Evolutionary conservation across 2,797 vertebrate genomes (phyloP), one percentile per base, ranked within the genome.

Genomic region (Pseudopleuronectes americanus): DNA sequence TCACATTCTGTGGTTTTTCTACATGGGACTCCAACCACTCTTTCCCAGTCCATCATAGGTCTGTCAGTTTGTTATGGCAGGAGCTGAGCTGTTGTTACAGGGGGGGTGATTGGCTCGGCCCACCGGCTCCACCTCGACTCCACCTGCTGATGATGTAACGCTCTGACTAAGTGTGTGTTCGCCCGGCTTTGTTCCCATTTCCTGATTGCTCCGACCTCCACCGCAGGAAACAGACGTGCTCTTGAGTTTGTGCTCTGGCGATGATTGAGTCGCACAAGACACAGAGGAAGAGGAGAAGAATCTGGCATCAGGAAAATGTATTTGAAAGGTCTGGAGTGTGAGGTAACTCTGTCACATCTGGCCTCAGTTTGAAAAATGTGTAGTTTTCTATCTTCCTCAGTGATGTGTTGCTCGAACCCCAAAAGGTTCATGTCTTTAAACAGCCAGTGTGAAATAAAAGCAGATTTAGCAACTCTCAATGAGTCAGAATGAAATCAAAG

Each of bases 1-100:
- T 23, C 59, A 23, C 17, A 10, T 6, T 48, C 16, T 57, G 63
- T 45, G 10, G 21, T 47, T 38, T 36, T 53, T 26, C 58, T 28
- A 8, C 4, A 19, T 45, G 6, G 17, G 9, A 16, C 36, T 22
- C 53, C 3, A 21, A 6, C 16, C 38, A 41, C 8, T 28, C 12
- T 31, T 31, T n/a, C 41, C 31, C 17, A 59, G 43, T 23, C n/a
- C 28, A 24, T 74, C 47, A 71, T 36, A 24, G 55, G 59, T 5
- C 33, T 70, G 49, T 43, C 49, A 63, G 28, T 61, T 38, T 71
- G 49, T 60, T 43, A 19, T 43, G 55, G 49, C 67, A 64, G 24
- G 21, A 68, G 48, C 8, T 22, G 38, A n/a, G 53, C 52, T 66
- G 41, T 23, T 65, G 62, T 68, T 43, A 55, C 43, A 63, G 2